phyloP scores from a whole-genome alignment of 2,888 invertebrate genomes.

The Drosophila borealis region DNA sequence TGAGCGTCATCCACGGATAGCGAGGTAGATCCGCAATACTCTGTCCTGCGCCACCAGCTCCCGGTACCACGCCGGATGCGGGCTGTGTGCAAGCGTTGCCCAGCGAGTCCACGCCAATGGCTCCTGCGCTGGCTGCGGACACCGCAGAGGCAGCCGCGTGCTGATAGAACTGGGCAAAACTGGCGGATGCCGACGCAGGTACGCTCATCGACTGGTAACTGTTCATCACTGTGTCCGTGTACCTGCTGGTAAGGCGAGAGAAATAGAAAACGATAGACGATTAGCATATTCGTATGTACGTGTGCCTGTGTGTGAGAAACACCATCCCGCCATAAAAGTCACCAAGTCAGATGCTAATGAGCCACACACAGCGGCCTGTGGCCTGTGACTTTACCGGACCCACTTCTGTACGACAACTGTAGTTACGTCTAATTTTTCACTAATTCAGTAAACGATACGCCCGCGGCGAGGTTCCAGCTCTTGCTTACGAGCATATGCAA shows the following conservation, averaged over 20 bases:
- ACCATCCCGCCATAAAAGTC: slow-evolving; percentile 18
- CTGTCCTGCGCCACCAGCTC: slow-evolving; percentile 88
- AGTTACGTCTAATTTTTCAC: slow-evolving; percentile 66
- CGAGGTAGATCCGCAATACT: slow-evolving; percentile 96
- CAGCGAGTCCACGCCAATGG: slow-evolving; percentile 91
- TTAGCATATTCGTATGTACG: slow-evolving; percentile 38
- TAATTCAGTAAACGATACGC: slow-evolving; percentile 65
- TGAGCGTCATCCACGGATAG: slow-evolving; percentile 98
- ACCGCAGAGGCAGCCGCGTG: slow-evolving; percentile 90
- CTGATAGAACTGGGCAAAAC: slow-evolving; percentile 94
- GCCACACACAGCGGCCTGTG: slow-evolving; percentile 43
- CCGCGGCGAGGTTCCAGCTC: slow-evolving; percentile 54
- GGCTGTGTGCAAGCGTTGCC: slow-evolving; percentile 92
- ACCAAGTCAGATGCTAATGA: slow-evolving; percentile 70
- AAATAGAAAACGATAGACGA: slow-evolving; percentile 30
- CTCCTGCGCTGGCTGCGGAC: slow-evolving; percentile 91
- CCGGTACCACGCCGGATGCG: slow-evolving; percentile 87
- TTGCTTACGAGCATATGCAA: slow-evolving; percentile 63
- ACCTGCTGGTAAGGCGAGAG: slow-evolving; percentile 76
- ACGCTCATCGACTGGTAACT: slow-evolving; percentile 85
- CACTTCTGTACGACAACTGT: slow-evolving; percentile 39
- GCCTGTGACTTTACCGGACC: slow-evolving; percentile 14
- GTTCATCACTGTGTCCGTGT: slow-evolving; percentile 85
- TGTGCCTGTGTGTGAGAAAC: slow-evolving; percentile 3
- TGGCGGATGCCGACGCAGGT: slow-evolving; percentile 85